Percentiles rank a stretch among this genome's conserved stretches.
Evolutionary conservation across 1,140 invertebrate genomes (phyloP).

Genomic region (Drosophila malerkotliana): DNA sequence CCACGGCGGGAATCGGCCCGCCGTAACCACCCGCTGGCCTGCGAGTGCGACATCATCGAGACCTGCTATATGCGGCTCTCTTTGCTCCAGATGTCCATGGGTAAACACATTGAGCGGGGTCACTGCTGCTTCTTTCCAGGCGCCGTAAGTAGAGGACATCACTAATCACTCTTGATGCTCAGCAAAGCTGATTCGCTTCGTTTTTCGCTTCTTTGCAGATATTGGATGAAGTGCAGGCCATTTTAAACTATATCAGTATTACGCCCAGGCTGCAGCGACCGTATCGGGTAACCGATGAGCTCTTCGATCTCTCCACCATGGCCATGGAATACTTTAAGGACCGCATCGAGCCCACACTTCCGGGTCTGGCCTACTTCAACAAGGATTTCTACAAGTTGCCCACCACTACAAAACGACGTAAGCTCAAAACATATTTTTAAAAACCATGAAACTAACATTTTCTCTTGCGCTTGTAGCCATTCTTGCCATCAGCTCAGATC

Average conservation of each 20-base stretch:
- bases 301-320: constrained; percentile 96
- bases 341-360: constrained; percentile 93
- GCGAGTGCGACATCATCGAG: constrained; percentile 95
- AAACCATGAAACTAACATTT: neutral
- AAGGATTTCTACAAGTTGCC: constrained; percentile 87
- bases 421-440: constrained; percentile 5
- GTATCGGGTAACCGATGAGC: constrained; percentile 94
- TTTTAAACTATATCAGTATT: constrained; percentile 92
- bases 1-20: constrained; percentile 93
- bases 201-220: constrained; percentile 83
- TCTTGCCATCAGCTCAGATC: constrained; percentile 69
- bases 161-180: too few species aligned
- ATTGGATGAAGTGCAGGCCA: constrained; percentile 90
- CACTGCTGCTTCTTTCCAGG: constrained; percentile 96
- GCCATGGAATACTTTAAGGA: constrained; percentile 97
- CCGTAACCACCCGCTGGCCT: constrained; percentile 92
- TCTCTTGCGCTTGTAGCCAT: constrained; percentile 41
- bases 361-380: constrained; percentile 94
- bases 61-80: constrained; percentile 94
- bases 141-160: constrained; percentile 87
- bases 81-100: constrained; percentile 94
- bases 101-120: constrained; percentile 95
- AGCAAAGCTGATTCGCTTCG: too few species aligned
- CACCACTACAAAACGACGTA: constrained; percentile 74
- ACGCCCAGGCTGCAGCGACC: constrained; percentile 92